Evolutionary conservation across 2,113 vertebrate genomes (phyloP), one percentile per base, ranked within the genome.

Genomic region (Willisornis vidua): DNA sequence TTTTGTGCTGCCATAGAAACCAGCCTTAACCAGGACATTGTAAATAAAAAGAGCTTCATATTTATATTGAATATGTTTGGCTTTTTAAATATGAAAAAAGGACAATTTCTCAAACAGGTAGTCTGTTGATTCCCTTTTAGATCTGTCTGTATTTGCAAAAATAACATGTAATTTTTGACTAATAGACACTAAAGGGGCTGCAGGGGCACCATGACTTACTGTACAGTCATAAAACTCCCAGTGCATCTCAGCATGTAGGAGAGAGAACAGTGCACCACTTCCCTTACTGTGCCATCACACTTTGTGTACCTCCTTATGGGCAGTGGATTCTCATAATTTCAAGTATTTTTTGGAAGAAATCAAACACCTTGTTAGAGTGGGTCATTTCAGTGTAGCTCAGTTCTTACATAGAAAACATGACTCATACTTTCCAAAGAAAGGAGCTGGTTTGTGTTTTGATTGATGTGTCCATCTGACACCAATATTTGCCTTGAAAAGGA

Each of bases 1-100:
- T 75, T 96, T 96, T 49, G 67, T 95, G 94, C 95, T 98, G 75
- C 94, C 73, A 87, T 96, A 94, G 97, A 98, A 97, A 97, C 97
- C 35, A 85, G 65, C 37, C 52, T 95, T 93, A 95, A 85, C 62
- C 66, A 97, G 82, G 75, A 80, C 12, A 17, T 51, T 95, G 48
- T 91, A 96, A 96, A 95, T 90, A 93, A 94, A 95, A 96, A 80
- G 62, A 94, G 26, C 80, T 97, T 96, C 41, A 39, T 86, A 31
- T 94, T 94, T 96, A 54, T 80, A 61, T 94, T 88, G 78, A 61
- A 79, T 92, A 72, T 79, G 26, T 39, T 29, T 96, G 91, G 29
- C 57, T 66, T 96, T 95, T 95, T 91, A 93, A 94, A 91, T 94
- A 88, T 59, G 52, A 83, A 86, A 90, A 90, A 92, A 94, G 45